Base-by-base conservation (phyloP, 2,888 invertebrate genomes). In the Aplocera efformata region DNA sequence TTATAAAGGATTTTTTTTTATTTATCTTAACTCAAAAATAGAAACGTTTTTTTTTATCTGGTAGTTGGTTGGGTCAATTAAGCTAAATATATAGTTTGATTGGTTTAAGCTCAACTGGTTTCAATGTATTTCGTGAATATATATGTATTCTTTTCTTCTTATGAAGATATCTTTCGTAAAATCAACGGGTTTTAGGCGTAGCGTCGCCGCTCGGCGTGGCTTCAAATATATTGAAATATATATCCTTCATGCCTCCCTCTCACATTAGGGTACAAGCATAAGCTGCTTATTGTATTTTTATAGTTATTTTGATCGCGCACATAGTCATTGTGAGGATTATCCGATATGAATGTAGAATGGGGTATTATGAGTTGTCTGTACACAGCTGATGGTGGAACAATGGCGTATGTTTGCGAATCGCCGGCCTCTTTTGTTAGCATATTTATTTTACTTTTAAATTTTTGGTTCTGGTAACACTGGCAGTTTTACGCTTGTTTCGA, bases 251-350 rank as follows among this genome's bases (percentile, higher is more conserved):
- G 13, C 5, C 25, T 21, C 21, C 22, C 28, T 39, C 17, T 11
- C 23, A 69, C 75, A 79, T 78, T 74, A 73, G 73, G 75, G 71
- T 77, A 83, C 83, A 82, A 65, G 78, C 65, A 71, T 83, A 84
- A 82, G 83, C 84, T 78, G 76, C 83, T 84, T 81, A 85, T 84
- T 85, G 84, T 86, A 83, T 80, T 84, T 86, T 17, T 17, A 17
- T 17, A 17, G 13, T 17, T 17, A 85, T 85, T 85, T 82, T 83
- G 83, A 85, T 85, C 79, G 81, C 71, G 81, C 71, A 79, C 76
- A 75, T 64, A 67, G 70, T 69, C 77, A 76, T n/a, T 75, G 72
- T 73, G 56, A 56, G 71, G 78, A 79, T 77, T 78, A 81, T 81
- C 80, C 76, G 60, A 66, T 66, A 79, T 79, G 81, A 81, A 82